phyloP scores from a whole-genome alignment of 2,888 invertebrate species.

The Scaptomyza polygonia region DNA sequence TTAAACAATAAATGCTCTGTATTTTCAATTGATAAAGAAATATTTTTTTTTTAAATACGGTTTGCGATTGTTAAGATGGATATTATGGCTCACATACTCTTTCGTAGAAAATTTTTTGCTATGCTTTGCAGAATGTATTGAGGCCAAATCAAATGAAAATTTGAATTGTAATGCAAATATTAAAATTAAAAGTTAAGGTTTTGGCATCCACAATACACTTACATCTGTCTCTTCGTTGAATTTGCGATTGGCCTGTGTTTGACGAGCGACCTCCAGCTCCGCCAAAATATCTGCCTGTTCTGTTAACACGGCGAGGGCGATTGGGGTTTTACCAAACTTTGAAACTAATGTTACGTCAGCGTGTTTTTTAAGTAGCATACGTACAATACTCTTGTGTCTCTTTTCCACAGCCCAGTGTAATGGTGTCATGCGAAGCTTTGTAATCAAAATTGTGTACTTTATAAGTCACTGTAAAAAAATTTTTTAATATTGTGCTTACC shows the following conservation, averaged over 20 bases:
- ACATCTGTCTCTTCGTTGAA: slow-evolving; percentile 82
- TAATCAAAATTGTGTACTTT: slow-evolving; percentile 6
- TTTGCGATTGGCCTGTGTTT: slow-evolving; percentile 78
- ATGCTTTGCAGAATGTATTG: too few relatives aligned
- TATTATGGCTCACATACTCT: slow-evolving; percentile 54
- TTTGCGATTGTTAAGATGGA: too few relatives aligned
- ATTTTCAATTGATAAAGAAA: too few relatives aligned
- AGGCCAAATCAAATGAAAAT: too few relatives aligned
- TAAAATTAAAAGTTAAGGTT: background rate
- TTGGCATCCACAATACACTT: slow-evolving; percentile 23
- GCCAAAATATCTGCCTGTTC: slow-evolving; percentile 87
- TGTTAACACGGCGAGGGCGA: slow-evolving; percentile 88
- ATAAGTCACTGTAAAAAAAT: background rate
- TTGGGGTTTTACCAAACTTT: slow-evolving; percentile 90
- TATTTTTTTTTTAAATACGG: too few relatives aligned
- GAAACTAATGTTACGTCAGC: slow-evolving; percentile 89
- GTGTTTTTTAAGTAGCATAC: slow-evolving; percentile 89
- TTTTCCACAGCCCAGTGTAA: slow-evolving; percentile 97
- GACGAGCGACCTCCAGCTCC: slow-evolving; percentile 85
- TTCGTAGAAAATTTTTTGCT: too few relatives aligned
- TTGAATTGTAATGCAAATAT: too few relatives aligned
- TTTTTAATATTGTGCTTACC: slow-evolving; percentile 85
- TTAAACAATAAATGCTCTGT: background rate
- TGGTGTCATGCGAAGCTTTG: slow-evolving; percentile 93
- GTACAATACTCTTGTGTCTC: slow-evolving; percentile 89